Base-by-base conservation (phyloP, 2,113 vertebrate species). In the Leiothrix lutea region DNA sequence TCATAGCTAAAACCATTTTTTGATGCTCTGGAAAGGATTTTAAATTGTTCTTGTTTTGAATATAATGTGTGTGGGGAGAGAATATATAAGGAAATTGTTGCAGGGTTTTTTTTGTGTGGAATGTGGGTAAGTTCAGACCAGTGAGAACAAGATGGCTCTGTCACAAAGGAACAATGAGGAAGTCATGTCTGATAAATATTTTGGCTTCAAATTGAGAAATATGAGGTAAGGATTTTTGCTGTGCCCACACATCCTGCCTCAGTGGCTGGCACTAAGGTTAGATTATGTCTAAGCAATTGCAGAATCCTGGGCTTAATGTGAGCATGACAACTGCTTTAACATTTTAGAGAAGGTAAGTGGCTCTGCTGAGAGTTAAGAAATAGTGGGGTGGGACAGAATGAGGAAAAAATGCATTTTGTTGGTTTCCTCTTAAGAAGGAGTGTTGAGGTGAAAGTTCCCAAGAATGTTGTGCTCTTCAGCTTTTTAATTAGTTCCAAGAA, bases 21-120 rank as follows among this genome's bases (percentile, higher is more conserved):
- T 66, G 5, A 15, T 89, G 22, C 35, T 62, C 29, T 78, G 67
- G 74, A 82, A 78, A 71, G 17, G 0, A 21, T 80, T 23, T 8
- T 14, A 50, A 47, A 11, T 45, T 88, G 5, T 56, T 93, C 23
- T 71, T 73, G 28, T 38, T 66, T 78, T 82, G 28, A 44, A 8
- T 72, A 15, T 48, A 65, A 64, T 0, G 0, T 9, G 3, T 13
- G 0, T 0, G 20, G 9, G 11, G 11, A 44, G 40, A 51, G 65
- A 31, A 44, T 9, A 33, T 48, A 22, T 60, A 24, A 47, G 31
- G 67, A 66, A 86, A 78, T 69, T 48, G 33, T 66, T 82, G 40
- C 15, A 65, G 18, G 7, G 6, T 57, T 65, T 70, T 6, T 60
- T 64, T 77, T 4, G 0, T 62, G 17, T 70, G 51, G n/a, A 80